Evolutionary conservation across 37 sponge, comb jelly and placozoan species (phyloP).

Genomic region (Beroe ovata): DNA sequence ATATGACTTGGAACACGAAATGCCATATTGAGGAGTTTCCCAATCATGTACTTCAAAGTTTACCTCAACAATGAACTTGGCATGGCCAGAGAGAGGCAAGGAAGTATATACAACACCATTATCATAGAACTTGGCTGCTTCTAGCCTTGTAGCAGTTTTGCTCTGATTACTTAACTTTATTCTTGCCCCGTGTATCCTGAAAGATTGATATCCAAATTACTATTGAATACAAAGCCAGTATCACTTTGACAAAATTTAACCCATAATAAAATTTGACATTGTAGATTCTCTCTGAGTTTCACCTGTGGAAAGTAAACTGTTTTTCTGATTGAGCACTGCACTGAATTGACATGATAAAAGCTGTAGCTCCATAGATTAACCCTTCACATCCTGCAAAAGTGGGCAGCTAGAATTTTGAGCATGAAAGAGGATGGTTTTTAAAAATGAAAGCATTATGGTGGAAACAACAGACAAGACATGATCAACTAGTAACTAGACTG

Average conservation of each 20-base stretch:
- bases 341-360: neutral
- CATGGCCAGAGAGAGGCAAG: conserved; percentile 44
- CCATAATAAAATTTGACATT: too few species aligned
- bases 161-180: neutral
- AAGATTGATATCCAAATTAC: too few species aligned
- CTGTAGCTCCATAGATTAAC: neutral
- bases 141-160: conserved; percentile 18
- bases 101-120: conserved; percentile 43
- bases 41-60: neutral
- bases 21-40: too few species aligned
- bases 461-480: too few species aligned
- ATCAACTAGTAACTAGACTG: too few species aligned
- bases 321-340: neutral
- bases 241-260: too few species aligned
- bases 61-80: conserved; percentile 59
- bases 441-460: too few species aligned
- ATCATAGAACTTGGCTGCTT: conserved; percentile 64
- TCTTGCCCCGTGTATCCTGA: conserved; percentile 61
- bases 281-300: too few species aligned
- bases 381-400: neutral
- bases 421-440: too few species aligned
- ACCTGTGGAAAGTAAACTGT: neutral
- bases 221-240: too few species aligned
- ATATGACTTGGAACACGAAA: too few species aligned
- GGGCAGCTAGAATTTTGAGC: too few species aligned